Percentiles rank a stretch among this genome's conserved stretches.
phyloP scores from a whole-genome alignment of 2,113 vertebrate genomes.

The Acanthochromis polyacanthus region DNA sequence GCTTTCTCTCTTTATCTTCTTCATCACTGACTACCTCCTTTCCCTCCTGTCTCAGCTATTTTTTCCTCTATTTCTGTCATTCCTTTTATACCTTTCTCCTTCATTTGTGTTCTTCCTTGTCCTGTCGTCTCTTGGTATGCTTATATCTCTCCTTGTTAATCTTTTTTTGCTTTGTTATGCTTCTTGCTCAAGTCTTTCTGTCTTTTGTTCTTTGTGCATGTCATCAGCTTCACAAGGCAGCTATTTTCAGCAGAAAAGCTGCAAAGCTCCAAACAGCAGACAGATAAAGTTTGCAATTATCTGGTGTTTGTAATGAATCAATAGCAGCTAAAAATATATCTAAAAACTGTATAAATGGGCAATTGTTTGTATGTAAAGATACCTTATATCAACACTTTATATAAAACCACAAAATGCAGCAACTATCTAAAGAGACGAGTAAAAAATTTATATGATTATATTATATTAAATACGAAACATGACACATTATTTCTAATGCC shows the following conservation, averaged over 20 bases:
- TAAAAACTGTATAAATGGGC: no score
- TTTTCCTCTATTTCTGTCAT: slow-evolving; percentile 35
- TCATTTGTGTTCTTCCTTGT: slow-evolving; percentile 5
- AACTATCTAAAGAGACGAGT: no score
- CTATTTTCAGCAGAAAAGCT: background rate
- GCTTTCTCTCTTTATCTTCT: slow-evolving; percentile 32
- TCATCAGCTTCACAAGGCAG: background rate
- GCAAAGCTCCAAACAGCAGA: no score
- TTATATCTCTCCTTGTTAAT: slow-evolving; percentile 5
- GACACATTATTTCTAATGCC: no score
- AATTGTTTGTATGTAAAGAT: no score
- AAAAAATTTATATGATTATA: no score
- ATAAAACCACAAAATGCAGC: no score
- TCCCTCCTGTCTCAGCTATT: slow-evolving; percentile 17
- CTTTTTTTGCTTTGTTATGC: background rate
- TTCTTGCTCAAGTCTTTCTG: background rate
- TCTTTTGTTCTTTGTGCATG: background rate
- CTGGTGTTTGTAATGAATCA: no score
- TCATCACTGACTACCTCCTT: slow-evolving; percentile 23
- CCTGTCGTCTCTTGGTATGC: background rate
- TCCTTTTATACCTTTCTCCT: slow-evolving; percentile 38
- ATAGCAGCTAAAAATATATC: no score
- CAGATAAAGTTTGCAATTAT: no score
- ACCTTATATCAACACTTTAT: no score
- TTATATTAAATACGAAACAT: no score